Evolutionary conservation across 2,797 vertebrate species (phyloP).

Genomic region (Hydrophis major): DNA sequence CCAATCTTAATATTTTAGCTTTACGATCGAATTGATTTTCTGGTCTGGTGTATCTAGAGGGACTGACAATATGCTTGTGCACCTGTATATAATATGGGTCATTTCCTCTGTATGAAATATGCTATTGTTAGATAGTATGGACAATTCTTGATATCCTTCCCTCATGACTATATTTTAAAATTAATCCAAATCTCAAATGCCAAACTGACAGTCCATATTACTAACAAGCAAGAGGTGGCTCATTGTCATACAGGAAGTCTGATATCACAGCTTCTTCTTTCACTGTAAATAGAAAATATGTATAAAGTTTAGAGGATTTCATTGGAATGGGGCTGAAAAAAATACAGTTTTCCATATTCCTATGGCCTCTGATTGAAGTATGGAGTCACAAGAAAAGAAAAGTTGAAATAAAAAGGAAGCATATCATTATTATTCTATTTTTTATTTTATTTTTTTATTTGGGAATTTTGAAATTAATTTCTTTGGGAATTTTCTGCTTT

Average conservation of each 20-base stretch:
- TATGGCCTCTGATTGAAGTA: background rate
- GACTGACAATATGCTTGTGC: background rate
- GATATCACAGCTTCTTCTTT: background rate
- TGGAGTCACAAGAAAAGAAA: background rate
- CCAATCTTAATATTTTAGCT: background rate
- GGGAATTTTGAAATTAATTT: background rate
- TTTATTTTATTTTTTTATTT: background rate
- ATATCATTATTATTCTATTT: background rate
- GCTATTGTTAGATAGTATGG: background rate
- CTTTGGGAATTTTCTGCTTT: background rate
- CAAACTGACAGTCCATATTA: background rate
- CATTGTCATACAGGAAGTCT: background rate
- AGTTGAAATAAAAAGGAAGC: background rate
- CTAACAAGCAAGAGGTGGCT: background rate
- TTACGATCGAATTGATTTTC: background rate
- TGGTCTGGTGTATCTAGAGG: background rate
- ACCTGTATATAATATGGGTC: background rate
- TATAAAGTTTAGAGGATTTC: background rate
- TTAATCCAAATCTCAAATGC: background rate
- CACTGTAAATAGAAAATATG: background rate
- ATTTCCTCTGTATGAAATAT: background rate
- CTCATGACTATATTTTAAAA: background rate
- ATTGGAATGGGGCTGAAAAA: background rate
- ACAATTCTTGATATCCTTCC: background rate
- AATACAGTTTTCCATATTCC: background rate